Base-by-base conservation (phyloP, 2,113 vertebrate genomes). In the Lasiurus cinereus region DNA sequence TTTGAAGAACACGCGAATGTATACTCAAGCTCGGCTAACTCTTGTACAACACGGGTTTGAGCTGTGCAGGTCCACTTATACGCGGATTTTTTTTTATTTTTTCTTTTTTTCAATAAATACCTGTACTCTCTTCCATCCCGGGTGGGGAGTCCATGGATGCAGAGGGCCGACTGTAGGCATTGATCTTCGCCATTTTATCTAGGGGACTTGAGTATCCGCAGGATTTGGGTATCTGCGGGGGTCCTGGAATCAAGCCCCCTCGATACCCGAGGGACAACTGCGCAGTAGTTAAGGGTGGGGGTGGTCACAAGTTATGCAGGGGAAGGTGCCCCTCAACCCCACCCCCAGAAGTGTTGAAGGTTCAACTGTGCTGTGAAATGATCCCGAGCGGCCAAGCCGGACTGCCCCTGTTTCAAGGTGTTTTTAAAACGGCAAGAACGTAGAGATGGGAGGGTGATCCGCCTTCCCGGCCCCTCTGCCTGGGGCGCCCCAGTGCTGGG, bases 1-100 rank as follows among this genome's bases (percentile, higher is more conserved):
- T 89, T 91, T 76, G 88, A 93, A 83, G 43, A 84, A 72, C 90
- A 88, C 54, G 73, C 80, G 83, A 90, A 96, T 78, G 90, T 76
- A 70, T 73, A 89, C 96, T 92, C 94, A 94, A 95, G 70, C 43
- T 62, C 24, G 18, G 56, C 24, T 82, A 62, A 43, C 79, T 59
- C 78, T 82, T 62, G 56, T 31, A 82, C 36, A 62, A 62, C 36
- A 62, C 24, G 8, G 36, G 36, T 82, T 80, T 62, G 56, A 62
- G 62, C 79, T 82, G 79, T 10, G 56, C 56, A 62, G 77, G 79
- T 29, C 56, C 36, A 62, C 56, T 43, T 82, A 82, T 31, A 82
- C 54, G 12, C 24, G 6, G 36, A 39, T 29, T 12, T 62, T 62
- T 62, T 64, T 59, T 27, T 59, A 22, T 13, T 24, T 73, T 29